Conservation (phyloP, 1,140 invertebrate genomes). For the Linepithema humile region DNA sequence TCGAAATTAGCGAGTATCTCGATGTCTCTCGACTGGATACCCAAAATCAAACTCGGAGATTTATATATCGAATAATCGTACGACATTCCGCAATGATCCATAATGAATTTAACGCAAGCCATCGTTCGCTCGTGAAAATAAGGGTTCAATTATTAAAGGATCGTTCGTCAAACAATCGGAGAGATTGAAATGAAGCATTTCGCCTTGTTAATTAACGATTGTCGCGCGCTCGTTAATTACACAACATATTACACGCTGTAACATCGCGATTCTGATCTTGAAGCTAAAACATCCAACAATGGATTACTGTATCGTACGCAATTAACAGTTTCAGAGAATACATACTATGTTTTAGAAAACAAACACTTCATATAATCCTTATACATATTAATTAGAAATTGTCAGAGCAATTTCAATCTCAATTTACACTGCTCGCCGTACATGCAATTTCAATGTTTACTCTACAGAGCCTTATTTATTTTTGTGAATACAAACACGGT, state of each 20-base stretch:
- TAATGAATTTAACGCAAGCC: not conserved
- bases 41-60: conserved; percentile 8
- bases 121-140: not conserved
- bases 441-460: not conserved
- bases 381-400: not conserved
- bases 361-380: too few relatives aligned
- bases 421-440: not conserved
- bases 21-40: not conserved
- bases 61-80: not conserved
- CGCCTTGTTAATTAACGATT: not conserved
- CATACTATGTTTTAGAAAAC: too few relatives aligned
- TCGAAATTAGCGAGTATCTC: not conserved
- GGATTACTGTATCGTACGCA: not conserved
- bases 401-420: too few relatives aligned
- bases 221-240: conserved; percentile 16
- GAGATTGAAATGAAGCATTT: not conserved
- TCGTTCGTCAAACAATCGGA: conserved; percentile 8
- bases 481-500: not conserved
- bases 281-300: not conserved
- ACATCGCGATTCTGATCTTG: conserved; percentile 1
- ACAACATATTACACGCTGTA: not conserved
- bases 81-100: not conserved
- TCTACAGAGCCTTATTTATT: not conserved
- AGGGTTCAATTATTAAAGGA: not conserved
- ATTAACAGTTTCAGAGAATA: not conserved